A percentile compares a stretch with the other conserved stretches of the same genome.
These are phyloP conservation scores for Cheilosia scutellata DNA, from an alignment of 2,888 invertebrate species.

Conservation along the genomic window DNA sequence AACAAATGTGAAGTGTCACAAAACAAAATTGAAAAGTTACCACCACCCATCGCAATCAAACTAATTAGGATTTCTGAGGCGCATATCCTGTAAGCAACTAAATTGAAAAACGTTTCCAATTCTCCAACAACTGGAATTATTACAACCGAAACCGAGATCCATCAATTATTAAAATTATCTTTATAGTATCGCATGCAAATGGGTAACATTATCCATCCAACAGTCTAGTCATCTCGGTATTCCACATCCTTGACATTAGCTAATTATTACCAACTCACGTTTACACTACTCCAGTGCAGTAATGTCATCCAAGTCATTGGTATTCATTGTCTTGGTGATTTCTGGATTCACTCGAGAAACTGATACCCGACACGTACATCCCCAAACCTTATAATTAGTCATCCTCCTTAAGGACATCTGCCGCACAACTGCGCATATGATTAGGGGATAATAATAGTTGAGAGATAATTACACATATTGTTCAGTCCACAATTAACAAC, in stretches of 20 bases:
- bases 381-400: not conserved
- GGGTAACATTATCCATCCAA: not conserved
- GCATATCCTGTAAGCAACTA: too few relatives aligned
- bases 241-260: conserved; percentile 1
- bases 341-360: conserved; percentile 38
- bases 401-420: conserved; percentile 22
- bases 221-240: not conserved
- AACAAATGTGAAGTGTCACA: too few relatives aligned
- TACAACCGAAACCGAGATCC: too few relatives aligned
- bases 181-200: conserved; percentile 2
- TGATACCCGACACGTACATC: conserved; percentile 41
- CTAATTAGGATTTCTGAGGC: too few relatives aligned
- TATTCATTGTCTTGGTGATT: conserved; percentile 35
- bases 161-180: not conserved
- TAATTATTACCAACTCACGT: conserved; percentile 24
- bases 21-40: too few relatives aligned
- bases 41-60: too few relatives aligned
- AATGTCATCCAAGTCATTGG: not conserved
- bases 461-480: conserved; percentile 51
- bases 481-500: conserved; percentile 14
- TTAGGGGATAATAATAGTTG: conserved; percentile 41
- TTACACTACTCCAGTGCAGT: not conserved
- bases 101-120: too few relatives aligned
- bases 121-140: too few relatives aligned
- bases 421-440: conserved; percentile 19